Percentiles rank a stretch among this genome's conserved stretches.
phyloP scores from a whole-genome alignment of 1,140 invertebrate species.

The Phenacoccus solenopsis region DNA sequence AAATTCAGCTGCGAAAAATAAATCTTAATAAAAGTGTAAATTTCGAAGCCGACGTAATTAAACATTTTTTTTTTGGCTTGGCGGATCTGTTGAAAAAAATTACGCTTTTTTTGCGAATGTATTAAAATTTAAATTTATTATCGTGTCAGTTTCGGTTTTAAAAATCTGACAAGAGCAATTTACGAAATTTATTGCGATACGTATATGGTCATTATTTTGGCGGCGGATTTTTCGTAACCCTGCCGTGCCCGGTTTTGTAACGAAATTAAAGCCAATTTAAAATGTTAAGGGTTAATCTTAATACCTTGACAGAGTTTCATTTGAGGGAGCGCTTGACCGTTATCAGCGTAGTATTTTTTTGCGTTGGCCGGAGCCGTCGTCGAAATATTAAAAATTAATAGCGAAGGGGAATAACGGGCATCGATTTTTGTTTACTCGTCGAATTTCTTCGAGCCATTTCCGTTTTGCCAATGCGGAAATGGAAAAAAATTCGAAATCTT shows the following conservation, averaged over 20 bases:
- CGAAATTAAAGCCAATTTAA: slow-evolving; percentile 2
- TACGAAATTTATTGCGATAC: neutral
- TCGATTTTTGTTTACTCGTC: neutral
- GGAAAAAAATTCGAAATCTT: neutral
- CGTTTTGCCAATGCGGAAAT: neutral
- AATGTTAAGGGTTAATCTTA: slow-evolving; percentile 3
- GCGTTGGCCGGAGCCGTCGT: neutral
- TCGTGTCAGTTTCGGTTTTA: neutral
- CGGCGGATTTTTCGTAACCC: neutral
- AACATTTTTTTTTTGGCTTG: neutral
- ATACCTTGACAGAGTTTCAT: neutral
- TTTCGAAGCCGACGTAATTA: neutral
- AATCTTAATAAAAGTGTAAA: neutral
- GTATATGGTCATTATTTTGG: neutral
- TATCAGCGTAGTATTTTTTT: neutral
- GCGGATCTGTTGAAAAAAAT: neutral
- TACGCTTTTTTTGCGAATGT: neutral
- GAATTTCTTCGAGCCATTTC: neutral
- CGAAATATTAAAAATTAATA: neutral
- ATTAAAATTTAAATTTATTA: neutral
- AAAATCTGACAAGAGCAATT: neutral
- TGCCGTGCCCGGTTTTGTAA: neutral
- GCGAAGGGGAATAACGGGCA: neutral
- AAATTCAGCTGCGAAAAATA: neutral
- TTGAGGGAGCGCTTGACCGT: neutral